Conservation (phyloP, 2,888 invertebrate genomes). For the Lysandra coridon region DNA sequence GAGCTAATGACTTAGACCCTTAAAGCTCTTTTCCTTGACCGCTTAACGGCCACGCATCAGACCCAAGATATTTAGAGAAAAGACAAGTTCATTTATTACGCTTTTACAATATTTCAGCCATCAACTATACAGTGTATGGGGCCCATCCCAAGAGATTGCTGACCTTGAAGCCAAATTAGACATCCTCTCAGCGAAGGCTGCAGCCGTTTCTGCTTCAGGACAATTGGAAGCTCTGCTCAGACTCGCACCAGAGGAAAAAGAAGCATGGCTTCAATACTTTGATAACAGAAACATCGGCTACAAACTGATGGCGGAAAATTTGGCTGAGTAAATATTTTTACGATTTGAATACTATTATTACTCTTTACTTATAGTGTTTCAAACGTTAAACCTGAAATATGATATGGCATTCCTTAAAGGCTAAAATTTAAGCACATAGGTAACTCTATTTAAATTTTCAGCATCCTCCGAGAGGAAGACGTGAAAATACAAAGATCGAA, state of each 20-base stretch:
- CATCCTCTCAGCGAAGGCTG: conserved; percentile 56
- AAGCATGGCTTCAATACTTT: conserved; percentile 63
- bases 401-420: background rate
- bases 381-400: background rate
- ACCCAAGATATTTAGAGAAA: background rate
- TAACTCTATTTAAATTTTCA: conserved; percentile 42
- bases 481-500: conserved; percentile 48
- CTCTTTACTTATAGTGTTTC: background rate
- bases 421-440: background rate
- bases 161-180: conserved; percentile 57
- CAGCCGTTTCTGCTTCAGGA: conserved; percentile 50
- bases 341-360: background rate
- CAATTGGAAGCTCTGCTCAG: conserved; percentile 61
- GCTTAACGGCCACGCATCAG: no score
- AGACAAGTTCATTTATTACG: background rate
- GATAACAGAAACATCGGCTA: conserved; percentile 53
- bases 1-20: no score
- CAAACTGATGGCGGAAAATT: conserved; percentile 59
- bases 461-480: conserved; percentile 64
- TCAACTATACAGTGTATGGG: conserved; percentile 60
- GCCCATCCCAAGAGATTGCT: conserved; percentile 52
- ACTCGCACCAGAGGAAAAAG: conserved; percentile 59
- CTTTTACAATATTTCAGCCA: conserved; percentile 52
- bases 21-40: no score
- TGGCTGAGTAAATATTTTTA: conserved; percentile 57